phyloP scores from a whole-genome alignment of 2,797 vertebrate genomes.

The Sebastes matsubarae region DNA sequence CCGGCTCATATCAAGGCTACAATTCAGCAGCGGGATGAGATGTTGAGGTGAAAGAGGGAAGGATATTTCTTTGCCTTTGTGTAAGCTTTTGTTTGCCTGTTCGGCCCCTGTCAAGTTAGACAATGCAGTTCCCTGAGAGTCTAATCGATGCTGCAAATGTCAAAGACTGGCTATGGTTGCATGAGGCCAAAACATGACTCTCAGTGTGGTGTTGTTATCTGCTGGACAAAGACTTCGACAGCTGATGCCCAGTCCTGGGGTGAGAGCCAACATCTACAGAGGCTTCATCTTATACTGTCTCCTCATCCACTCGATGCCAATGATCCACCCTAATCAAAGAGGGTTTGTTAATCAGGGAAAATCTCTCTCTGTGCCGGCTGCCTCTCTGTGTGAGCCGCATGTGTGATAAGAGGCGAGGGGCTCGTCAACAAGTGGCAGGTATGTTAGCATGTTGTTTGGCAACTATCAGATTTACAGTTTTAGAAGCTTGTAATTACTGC shows the following conservation, averaged over 20 bases:
- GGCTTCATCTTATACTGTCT: conserved; percentile 46
- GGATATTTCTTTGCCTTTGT: conserved; percentile 67
- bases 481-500: conserved; percentile 52
- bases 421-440: conserved; percentile 35
- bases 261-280: conserved; percentile 54
- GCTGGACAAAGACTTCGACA: conserved; percentile 61
- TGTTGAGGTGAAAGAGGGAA: conserved; percentile 56
- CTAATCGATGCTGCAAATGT: conserved; percentile 82
- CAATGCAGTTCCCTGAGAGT: conserved; percentile 70
- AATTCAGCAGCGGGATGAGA: conserved; percentile 68
- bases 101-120: conserved; percentile 73
- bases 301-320: conserved; percentile 55
- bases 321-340: conserved; percentile 51
- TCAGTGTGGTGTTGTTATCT: conserved; percentile 56
- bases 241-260: conserved; percentile 49
- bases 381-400: conserved; percentile 11
- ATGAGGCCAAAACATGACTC: conserved; percentile 58
- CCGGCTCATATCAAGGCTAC: conserved; percentile 68
- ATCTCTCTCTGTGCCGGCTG: conserved; percentile 25
- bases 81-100: conserved; percentile 68
- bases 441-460: conserved; percentile 30
- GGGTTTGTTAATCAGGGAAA: conserved; percentile 45
- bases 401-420: conserved; percentile 7
- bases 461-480: conserved; percentile 55
- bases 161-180: conserved; percentile 68